phyloP scores from a whole-genome alignment of 1,140 invertebrate genomes.

The Drosophila lacertosa region DNA sequence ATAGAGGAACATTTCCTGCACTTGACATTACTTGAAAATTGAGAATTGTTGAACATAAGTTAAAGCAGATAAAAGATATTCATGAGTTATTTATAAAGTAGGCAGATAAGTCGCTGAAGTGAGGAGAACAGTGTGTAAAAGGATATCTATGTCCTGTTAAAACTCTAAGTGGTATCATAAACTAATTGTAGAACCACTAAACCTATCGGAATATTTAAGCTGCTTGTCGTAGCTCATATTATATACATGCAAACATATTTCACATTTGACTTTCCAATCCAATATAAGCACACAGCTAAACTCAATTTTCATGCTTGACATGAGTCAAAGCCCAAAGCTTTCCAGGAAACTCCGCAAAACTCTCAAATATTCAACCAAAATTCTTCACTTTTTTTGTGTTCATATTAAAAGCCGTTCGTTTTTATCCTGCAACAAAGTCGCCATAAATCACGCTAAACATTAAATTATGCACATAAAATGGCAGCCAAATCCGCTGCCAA shows the following conservation, averaged over 20 bases:
- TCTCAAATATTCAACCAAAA: conserved; percentile 29
- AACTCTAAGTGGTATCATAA: too few species aligned
- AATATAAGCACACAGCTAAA: neutral
- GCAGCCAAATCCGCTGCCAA: conserved; percentile 61
- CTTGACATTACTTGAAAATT: neutral
- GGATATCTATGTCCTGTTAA: too few species aligned
- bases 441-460: conserved; percentile 76
- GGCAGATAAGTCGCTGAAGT: too few species aligned
- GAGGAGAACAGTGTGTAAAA: too few species aligned
- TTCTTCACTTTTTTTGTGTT: conserved; percentile 40
- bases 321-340: conserved; percentile 7
- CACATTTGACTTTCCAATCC: neutral
- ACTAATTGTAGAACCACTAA: neutral
- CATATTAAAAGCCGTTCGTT: conserved; percentile 62
- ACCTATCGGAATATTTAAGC: neutral
- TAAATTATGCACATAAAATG: conserved; percentile 76
- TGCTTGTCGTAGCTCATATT: neutral
- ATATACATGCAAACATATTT: conserved; percentile 2
- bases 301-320: conserved; percentile 7
- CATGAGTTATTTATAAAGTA: too few species aligned
- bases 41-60: neutral
- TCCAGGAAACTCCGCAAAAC: conserved; percentile 29
- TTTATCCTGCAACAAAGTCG: conserved; percentile 24
- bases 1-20: neutral
- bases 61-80: neutral